Base-by-base conservation (phyloP, 2,797 vertebrate genomes). In the Mormyrus hasselquistii region DNA sequence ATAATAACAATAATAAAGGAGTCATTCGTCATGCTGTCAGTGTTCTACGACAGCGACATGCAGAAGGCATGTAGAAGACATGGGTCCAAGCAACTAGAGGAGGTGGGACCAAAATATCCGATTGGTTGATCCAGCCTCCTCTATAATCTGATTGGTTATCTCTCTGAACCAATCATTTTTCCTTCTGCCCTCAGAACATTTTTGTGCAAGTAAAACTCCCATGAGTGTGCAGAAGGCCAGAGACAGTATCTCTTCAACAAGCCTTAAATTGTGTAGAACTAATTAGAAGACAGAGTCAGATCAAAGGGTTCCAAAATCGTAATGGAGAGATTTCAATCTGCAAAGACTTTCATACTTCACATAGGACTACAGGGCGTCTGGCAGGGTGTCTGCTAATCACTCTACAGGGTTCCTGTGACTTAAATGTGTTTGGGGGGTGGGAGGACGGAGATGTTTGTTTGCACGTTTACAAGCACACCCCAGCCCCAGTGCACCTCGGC, bases 271-370 rank as follows among this genome's bases (percentile, higher is more conserved):
- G 12, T 29, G 22, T 53, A 86, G 47, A 52, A 53, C 47, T 86
- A 52, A 53, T 86, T 86, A 52, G 47, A 34, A 29, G 83, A 49
- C 83, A 29, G 47, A 52, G 83, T 52, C 49, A 86, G 49, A 53
- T 86, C 25, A 86, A 86, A 86, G 83, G 83, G 83, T 29, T 52
- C 19, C 47, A 2, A 5, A 86, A 55, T 29, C 8, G 50, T 52
- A 86, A 86, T 34, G 22, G 47, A 29, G 22, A 86, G 83, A 53
- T 52, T 53, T 29, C 50, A 86, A 52, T 86, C 83, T 29, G 9
- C 10, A 53, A 53, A 86, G 83, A 29, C 50, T 86, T 86, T 86
- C 49, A 52, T 86, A 55, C 50, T 86, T 79, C 73, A 79, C 38
- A 79, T 41, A 41, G 34, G 41, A 79, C 41, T 79, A 19, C 34